phyloP scores from a whole-genome alignment of 2,888 invertebrate species.

The Hoplodrina ambigua region DNA sequence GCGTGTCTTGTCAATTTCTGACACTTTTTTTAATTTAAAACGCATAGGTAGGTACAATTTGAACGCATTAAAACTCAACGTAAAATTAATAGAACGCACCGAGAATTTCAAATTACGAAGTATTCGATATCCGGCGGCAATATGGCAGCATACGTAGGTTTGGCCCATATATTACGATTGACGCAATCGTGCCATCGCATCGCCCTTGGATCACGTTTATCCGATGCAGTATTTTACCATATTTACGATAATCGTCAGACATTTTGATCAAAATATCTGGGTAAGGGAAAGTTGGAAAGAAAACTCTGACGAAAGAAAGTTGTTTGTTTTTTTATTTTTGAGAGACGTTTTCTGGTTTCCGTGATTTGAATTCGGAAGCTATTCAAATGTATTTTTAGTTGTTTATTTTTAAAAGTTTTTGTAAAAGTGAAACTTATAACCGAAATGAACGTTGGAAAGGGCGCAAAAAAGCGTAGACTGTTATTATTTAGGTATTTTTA shows the following conservation, averaged over 20 bases:
- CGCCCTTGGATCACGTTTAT: constrained; percentile 52
- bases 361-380: constrained; percentile 43
- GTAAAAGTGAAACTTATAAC: neutral
- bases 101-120: constrained; percentile 33
- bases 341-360: constrained; percentile 12
- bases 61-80: constrained; percentile 18
- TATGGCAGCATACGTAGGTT: constrained; percentile 28
- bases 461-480: too few species aligned
- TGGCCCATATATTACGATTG: constrained; percentile 60
- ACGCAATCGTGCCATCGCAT: constrained; percentile 52
- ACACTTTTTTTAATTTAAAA: constrained; percentile 21
- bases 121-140: constrained; percentile 52
- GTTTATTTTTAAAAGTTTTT: constrained; percentile 19
- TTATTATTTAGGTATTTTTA: too few species aligned
- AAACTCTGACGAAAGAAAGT: constrained; percentile 51
- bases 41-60: constrained; percentile 19
- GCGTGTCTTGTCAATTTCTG: neutral
- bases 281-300: constrained; percentile 59
- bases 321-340: neutral
- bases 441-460: neutral
- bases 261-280: constrained; percentile 28
- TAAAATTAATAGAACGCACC: constrained; percentile 27
- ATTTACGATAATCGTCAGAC: constrained; percentile 22
- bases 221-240: constrained; percentile 47
- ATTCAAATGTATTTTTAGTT: neutral